A percentile compares a stretch with the other conserved stretches of the same genome.
These are phyloP conservation scores for Amiota communis DNA, from an alignment of 2,888 invertebrate genomes.

Conservation along the genomic window DNA sequence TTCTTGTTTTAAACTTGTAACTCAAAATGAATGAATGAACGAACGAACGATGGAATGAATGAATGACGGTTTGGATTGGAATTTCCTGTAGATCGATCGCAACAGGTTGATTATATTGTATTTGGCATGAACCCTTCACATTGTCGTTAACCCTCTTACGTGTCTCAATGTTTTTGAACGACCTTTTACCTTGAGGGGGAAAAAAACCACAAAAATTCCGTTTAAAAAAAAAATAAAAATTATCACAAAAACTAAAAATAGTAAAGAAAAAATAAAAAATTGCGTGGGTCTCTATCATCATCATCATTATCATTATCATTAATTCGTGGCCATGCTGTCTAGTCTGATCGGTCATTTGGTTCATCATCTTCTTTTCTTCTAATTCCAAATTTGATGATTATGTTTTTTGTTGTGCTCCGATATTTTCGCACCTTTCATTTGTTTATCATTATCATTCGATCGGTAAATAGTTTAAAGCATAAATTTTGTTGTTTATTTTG, in stretches of 20 bases:
- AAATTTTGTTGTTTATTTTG: constrained; percentile 61
- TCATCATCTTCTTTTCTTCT: background rate
- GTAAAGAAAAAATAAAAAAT: background rate
- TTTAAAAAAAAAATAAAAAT: no score
- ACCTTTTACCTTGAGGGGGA: no score
- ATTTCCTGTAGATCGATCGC: constrained; percentile 12
- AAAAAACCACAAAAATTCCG: no score
- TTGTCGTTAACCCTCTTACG: no score
- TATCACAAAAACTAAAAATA: background rate
- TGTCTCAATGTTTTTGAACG: no score
- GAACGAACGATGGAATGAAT: no score
- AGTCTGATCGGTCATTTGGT: constrained; percentile 31
- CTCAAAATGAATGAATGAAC: constrained; percentile 4
- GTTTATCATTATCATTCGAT: background rate
- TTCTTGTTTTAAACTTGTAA: background rate
- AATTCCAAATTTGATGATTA: no score
- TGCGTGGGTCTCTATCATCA: constrained; percentile 22
- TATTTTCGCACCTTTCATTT: constrained; percentile 6
- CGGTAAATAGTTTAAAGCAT: constrained; percentile 45
- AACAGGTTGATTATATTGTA: no score
- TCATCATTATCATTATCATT: background rate
- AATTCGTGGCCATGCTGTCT: constrained; percentile 58
- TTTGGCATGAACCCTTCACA: no score
- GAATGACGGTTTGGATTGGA: constrained; percentile 3
- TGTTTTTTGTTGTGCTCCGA: background rate